Conservation (phyloP, 2,797 vertebrate species). For the Hephaestus fuliginosus region DNA sequence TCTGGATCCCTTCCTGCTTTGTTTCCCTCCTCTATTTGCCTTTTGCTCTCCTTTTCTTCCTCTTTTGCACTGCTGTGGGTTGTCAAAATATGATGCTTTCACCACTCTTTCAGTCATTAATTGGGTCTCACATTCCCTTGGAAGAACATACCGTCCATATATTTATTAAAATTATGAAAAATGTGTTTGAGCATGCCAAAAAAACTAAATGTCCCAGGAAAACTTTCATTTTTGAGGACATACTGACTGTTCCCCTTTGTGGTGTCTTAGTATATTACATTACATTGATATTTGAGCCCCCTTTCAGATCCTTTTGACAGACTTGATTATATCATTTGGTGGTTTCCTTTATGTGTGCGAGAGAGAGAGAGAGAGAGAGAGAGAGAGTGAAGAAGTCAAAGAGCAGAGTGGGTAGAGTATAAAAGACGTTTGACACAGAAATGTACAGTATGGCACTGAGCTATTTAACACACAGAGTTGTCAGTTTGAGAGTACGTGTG, state of each 20-base stretch:
- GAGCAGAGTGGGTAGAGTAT: not conserved
- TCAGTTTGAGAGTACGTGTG: slow-evolving; percentile 12
- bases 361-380: not conserved
- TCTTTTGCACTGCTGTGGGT: not conserved
- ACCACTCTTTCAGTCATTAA: slow-evolving; percentile 10
- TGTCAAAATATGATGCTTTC: slow-evolving; percentile 2
- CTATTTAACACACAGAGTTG: slow-evolving; percentile 7
- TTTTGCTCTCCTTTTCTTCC: not conserved
- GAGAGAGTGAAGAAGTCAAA: not conserved
- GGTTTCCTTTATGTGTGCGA: not conserved
- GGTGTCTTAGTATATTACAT: not conserved
- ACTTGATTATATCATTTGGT: not conserved
- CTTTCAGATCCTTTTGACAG: not conserved
- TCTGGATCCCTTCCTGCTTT: slow-evolving; percentile 17
- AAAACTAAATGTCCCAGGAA: not conserved
- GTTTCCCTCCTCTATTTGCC: not conserved
- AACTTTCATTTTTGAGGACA: slow-evolving; percentile 12
- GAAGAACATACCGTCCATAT: not conserved
- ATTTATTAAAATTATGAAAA: not conserved
- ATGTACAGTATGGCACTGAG: not conserved
- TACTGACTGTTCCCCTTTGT: not conserved
- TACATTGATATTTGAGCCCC: not conserved
- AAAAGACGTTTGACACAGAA: slow-evolving; percentile 2
- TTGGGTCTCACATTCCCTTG: not conserved
- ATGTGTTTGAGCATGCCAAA: not conserved